These are phyloP conservation scores for Phainopepla nitens DNA, from an alignment of 2,113 vertebrate genomes.

Conservation along the genomic window DNA sequence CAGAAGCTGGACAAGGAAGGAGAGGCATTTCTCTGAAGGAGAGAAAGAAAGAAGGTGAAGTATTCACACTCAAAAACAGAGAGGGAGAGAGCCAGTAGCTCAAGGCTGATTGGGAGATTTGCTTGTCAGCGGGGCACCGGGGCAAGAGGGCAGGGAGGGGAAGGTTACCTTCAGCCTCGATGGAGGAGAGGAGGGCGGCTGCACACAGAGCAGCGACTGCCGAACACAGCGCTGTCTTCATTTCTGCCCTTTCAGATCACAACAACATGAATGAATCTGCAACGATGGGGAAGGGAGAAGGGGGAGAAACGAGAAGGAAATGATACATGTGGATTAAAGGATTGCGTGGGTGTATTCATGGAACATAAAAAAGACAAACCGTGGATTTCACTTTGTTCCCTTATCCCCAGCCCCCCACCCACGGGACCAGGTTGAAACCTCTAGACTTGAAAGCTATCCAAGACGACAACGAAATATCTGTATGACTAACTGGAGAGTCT, in stretches of 20 bases:
- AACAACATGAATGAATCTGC: conserved; percentile 86
- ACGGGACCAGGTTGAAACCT: conserved; percentile 42
- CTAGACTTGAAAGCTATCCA: conserved; percentile 9
- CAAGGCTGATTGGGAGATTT: background rate
- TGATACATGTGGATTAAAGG: conserved; percentile 37
- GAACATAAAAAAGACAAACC: background rate
- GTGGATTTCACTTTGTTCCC: background rate
- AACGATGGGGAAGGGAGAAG: background rate
- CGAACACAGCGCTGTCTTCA: conserved; percentile 82
- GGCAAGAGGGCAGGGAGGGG: background rate
- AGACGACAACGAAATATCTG: background rate
- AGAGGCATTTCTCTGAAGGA: conserved; percentile 45
- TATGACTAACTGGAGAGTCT: conserved; percentile 20
- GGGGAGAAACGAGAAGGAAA: conserved; percentile 27
- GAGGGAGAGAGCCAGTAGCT: background rate
- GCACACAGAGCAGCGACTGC: conserved; percentile 78
- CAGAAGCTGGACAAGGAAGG: conserved; percentile 39
- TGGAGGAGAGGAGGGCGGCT: conserved; percentile 77
- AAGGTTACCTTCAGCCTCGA: conserved; percentile 90
- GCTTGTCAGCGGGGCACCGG: background rate
- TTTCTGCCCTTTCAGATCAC: conserved; percentile 79
- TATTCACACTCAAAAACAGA: conserved; percentile 29
- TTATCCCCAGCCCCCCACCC: conserved; percentile 10
- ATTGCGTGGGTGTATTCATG: conserved; percentile 25
- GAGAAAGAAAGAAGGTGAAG: conserved; percentile 49